Evolutionary conservation across 1,140 invertebrate species (phyloP).

Genomic region (Drosophila sturtevanti): DNA sequence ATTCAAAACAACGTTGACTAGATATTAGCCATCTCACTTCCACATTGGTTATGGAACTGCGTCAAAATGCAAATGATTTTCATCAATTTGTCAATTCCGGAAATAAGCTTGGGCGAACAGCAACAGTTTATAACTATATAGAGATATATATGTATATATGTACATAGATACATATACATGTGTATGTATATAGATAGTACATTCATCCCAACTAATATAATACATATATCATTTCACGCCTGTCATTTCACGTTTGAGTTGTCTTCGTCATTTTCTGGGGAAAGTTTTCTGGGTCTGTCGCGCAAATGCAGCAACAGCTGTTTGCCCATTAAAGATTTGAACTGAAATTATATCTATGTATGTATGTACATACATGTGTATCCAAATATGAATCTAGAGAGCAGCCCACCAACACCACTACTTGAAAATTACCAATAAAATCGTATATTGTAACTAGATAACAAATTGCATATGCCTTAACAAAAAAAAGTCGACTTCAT

Average conservation of each 20-base stretch:
- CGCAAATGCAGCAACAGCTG: constrained; percentile 11
- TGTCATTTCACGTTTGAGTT: constrained; percentile 11
- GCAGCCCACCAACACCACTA: not conserved
- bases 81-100: constrained; percentile 62
- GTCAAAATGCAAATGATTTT: constrained; percentile 54
- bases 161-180: not conserved
- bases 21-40: constrained; percentile 26
- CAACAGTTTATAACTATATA: not conserved
- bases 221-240: constrained; percentile 51
- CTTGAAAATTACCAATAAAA: not conserved
- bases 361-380: not conserved
- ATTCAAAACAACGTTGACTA: constrained; percentile 1
- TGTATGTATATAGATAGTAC: not conserved
- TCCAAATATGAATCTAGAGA: not conserved
- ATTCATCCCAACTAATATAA: constrained; percentile 22
- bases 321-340: constrained; percentile 2
- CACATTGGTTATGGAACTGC: not conserved
- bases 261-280: constrained; percentile 10
- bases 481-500: not conserved
- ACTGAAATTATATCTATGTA: not conserved
- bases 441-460: not conserved
- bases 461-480: not conserved
- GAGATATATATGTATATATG: not conserved
- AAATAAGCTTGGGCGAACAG: constrained; percentile 47
- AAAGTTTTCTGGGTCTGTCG: constrained; percentile 11